Evolutionary conservation across 2,888 invertebrate species (phyloP).

Genomic region (Chrysodeixis includens): DNA sequence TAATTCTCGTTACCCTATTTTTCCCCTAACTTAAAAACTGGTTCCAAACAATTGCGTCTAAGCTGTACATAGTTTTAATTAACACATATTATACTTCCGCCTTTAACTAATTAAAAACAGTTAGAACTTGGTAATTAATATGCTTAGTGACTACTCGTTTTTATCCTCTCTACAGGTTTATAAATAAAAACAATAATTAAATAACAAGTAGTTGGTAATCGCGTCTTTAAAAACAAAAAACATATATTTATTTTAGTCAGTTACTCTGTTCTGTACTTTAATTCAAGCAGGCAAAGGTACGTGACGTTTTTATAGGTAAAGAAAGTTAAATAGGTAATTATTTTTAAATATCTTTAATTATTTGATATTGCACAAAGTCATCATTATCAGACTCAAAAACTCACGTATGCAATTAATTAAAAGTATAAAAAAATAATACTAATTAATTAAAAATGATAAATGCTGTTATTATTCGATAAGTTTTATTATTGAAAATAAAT

Average conservation of each 20-base stretch:
- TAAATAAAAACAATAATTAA: too few species aligned
- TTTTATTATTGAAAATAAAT: conserved; percentile 7
- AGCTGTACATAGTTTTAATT: conserved; percentile 1
- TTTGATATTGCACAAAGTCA: not conserved
- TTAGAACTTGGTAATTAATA: not conserved
- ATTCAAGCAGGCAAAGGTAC: too few species aligned
- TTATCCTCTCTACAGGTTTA: not conserved
- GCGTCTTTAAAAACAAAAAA: too few species aligned
- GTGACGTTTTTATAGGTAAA: not conserved
- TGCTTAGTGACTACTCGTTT: not conserved
- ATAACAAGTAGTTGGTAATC: too few species aligned
- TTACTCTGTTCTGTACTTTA: too few species aligned
- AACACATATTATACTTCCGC: conserved; percentile 4
- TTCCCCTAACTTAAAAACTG: not conserved
- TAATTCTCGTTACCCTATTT: not conserved
- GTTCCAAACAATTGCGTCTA: not conserved
- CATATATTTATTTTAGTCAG: too few species aligned
- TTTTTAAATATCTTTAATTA: not conserved
- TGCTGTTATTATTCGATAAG: conserved; percentile 2
- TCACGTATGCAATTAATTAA: conserved; percentile 1
- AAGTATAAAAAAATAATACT: conserved; percentile 4
- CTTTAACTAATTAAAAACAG: not conserved
- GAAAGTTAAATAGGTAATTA: not conserved
- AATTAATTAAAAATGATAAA: conserved; percentile 4
- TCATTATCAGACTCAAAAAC: not conserved